phyloP scores from a whole-genome alignment of 1,140 invertebrate species.

The Homarus americanus region DNA sequence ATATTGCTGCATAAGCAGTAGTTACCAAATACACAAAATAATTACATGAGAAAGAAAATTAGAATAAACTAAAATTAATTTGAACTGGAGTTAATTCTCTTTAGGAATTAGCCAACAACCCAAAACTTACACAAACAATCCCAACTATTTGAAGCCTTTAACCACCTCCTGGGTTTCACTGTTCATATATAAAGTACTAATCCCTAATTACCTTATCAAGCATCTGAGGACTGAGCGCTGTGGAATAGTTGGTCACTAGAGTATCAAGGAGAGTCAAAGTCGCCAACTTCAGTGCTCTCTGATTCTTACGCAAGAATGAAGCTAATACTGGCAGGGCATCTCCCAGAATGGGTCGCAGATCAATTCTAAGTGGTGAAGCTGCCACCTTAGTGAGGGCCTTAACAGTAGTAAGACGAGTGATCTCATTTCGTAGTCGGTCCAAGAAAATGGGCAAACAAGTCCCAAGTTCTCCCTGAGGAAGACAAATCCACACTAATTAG shows the following conservation, averaged over 20 bases:
- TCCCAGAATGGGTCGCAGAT: conserved; percentile 90
- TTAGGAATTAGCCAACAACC: too few relatives aligned
- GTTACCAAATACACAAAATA: background rate
- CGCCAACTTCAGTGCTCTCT: conserved; percentile 94
- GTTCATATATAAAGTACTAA: background rate
- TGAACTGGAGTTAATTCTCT: too few relatives aligned
- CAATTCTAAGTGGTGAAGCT: conserved; percentile 91
- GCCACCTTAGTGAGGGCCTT: conserved; percentile 97
- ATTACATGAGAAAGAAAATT: too few relatives aligned
- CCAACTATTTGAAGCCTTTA: too few relatives aligned
- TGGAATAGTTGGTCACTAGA: conserved; percentile 87
- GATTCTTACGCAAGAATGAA: conserved; percentile 96
- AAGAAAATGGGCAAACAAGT: conserved; percentile 95
- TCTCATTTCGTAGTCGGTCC: conserved; percentile 96
- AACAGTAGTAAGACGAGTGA: conserved; percentile 96
- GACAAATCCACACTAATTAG: background rate
- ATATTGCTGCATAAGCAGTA: too few relatives aligned
- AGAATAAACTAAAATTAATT: too few relatives aligned
- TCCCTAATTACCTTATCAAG: conserved; percentile 59
- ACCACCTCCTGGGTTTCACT: too few relatives aligned
- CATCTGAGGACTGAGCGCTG: conserved; percentile 77
- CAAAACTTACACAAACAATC: too few relatives aligned
- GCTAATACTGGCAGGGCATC: conserved; percentile 95
- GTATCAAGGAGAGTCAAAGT: conserved; percentile 95
- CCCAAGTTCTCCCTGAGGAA: conserved; percentile 83